These are phyloP conservation scores for Linurgus olivaceus DNA, from an alignment of 2,797 vertebrate species.

Conservation along the genomic window DNA sequence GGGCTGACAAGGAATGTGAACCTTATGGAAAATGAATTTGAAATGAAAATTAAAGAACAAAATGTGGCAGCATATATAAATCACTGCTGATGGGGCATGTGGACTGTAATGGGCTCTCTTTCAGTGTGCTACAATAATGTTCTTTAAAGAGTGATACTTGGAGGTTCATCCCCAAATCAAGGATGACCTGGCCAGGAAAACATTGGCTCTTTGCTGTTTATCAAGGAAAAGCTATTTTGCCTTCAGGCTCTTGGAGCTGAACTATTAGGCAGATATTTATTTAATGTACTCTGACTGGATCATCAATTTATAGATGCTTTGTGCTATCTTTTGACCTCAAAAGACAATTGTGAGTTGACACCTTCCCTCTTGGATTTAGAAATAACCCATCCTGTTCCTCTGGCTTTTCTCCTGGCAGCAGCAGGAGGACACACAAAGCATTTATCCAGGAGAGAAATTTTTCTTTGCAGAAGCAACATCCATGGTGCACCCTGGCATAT, in stretches of 20 bases:
- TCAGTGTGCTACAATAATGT: not conserved
- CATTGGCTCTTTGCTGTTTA: not conserved
- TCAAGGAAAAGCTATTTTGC: not conserved
- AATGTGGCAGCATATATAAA: not conserved
- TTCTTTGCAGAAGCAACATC: not conserved
- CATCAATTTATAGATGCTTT: not conserved
- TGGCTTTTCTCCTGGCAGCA: not conserved
- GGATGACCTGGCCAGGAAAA: not conserved
- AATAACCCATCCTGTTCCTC: not conserved
- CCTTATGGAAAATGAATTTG: not conserved
- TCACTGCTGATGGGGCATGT: not conserved
- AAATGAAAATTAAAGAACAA: not conserved
- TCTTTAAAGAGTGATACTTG: not conserved
- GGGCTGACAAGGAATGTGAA: not conserved
- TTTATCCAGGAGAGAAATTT: not conserved
- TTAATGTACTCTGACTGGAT: not conserved
- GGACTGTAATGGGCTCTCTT: not conserved
- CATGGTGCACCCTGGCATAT: fast-evolving
- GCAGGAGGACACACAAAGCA: not conserved
- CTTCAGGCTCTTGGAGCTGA: not conserved
- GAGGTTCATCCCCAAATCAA: not conserved
- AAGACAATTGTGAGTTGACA: not conserved
- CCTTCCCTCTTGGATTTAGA: not conserved
- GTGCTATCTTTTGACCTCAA: not conserved
- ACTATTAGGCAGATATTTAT: not conserved